Evolutionary conservation across 2,797 vertebrate genomes (phyloP).

Genomic region (Acanthopagrus latus): DNA sequence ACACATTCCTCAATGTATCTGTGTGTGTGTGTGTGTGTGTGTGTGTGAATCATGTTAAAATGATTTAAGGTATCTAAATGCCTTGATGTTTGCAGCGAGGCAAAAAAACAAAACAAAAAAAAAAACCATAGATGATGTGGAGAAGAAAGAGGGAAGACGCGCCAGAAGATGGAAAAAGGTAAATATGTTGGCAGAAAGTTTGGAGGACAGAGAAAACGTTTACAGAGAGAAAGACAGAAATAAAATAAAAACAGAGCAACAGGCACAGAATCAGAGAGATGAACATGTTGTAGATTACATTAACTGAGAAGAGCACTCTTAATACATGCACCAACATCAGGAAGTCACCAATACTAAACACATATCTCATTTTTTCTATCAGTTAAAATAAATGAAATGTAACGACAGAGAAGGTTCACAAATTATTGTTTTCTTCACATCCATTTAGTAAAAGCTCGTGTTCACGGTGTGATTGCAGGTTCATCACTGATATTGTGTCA

Average conservation of each 20-base stretch:
- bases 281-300: background rate
- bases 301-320: background rate
- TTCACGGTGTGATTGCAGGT: too few relatives aligned
- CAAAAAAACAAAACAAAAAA: too few relatives aligned
- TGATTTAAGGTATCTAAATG: background rate
- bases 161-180: background rate
- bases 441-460: too few relatives aligned
- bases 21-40: constrained; percentile 17
- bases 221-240: background rate
- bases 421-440: too few relatives aligned
- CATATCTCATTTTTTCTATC: too few relatives aligned
- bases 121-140: too few relatives aligned
- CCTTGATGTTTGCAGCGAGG: background rate
- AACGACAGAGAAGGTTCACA: too few relatives aligned
- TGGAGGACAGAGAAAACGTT: background rate
- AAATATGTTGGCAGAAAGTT: background rate
- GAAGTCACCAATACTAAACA: background rate
- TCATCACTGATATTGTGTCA: too few relatives aligned
- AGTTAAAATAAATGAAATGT: too few relatives aligned
- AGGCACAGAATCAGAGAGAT: background rate
- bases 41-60: background rate
- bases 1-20: constrained; percentile 35
- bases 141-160: background rate
- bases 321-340: too few relatives aligned
- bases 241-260: background rate